Evolutionary conservation across 2,797 vertebrate species (phyloP).

Genomic region (Esox lucius): DNA sequence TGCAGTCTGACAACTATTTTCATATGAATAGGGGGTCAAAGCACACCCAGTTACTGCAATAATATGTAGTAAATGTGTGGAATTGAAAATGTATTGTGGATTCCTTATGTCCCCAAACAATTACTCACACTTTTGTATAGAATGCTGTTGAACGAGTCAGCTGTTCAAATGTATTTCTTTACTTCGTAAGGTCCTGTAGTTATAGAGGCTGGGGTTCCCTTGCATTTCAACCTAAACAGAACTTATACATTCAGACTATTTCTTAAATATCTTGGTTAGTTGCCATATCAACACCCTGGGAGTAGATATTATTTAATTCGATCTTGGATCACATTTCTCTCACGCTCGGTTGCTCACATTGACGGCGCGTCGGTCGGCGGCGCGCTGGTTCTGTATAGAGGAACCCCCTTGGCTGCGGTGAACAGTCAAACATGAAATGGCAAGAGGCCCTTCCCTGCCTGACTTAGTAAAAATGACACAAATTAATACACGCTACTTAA

Average conservation of each 20-base stretch:
- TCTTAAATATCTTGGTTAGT: constrained; percentile 27
- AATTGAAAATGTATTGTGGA: background rate
- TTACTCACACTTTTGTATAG: background rate
- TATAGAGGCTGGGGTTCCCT: background rate
- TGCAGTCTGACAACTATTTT: background rate
- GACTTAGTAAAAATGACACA: constrained; percentile 99
- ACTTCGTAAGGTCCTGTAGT: background rate
- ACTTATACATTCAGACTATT: background rate
- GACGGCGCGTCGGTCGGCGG: constrained; percentile 59
- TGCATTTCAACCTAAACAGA: background rate
- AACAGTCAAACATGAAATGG: constrained; percentile 90
- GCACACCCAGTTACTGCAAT: background rate
- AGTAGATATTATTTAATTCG: constrained; percentile 59
- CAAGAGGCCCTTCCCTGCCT: constrained; percentile 85
- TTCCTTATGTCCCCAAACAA: background rate
- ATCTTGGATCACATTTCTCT: constrained; percentile 56
- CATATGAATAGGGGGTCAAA: background rate
- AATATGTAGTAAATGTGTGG: background rate
- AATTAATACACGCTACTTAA: constrained; percentile 99
- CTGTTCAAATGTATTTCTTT: background rate
- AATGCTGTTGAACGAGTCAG: background rate
- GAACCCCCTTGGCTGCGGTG: constrained; percentile 64
- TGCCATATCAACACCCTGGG: constrained; percentile 22
- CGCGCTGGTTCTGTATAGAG: constrained; percentile 66
- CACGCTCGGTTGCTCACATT: constrained; percentile 60